Evolutionary conservation across 1,140 invertebrate genomes (phyloP), one percentile per base, ranked within the genome.

Genomic region (Battus philenor): DNA sequence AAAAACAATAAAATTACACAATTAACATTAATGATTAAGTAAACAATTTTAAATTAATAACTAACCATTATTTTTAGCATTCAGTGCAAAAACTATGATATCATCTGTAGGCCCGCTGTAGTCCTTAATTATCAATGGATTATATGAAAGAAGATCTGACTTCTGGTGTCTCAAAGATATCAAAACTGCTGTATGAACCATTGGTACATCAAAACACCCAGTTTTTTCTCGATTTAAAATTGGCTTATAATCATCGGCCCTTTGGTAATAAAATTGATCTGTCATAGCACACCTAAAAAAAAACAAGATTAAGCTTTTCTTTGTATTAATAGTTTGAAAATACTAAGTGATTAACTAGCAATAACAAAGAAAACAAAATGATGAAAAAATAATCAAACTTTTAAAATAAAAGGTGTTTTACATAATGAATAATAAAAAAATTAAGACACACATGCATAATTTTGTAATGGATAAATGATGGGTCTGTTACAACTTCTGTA

Each of bases 61-160:
- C 68, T 82, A 78, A 91, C 91, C 89, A 62, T 90, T 89, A 56
- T 84, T 87, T 68, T 92, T 93, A 6, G 97, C 97, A 47, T 92
- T 93, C 4, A 94, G 66, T 3, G 97, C 96, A 89, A 99, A 99
- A 6, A 93, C 90, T 61, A 99, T 98, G 24, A 99, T 97, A 78
- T 99, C 97, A 87, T 99, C 96, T 4, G 89, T 79, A 0, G 97
- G 96, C 22, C 95, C 94, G 36, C 90, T 83, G 47, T 93, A 94
- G 18, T 89, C 78, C 0, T 62, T 38, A 1, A 95, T 59, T 39
- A 90, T 90, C 11, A 87, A 74, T 0, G 90, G 87, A 38, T 91
- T 80, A 72, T 98, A 99, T 1, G 95, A 94, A 1, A 99, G 86
- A 24, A 75, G 68, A 33, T 93, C 89, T 1, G 93, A 90, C 1